phyloP scores from a whole-genome alignment of 2,113 vertebrate genomes.

The Hassar affinis region DNA sequence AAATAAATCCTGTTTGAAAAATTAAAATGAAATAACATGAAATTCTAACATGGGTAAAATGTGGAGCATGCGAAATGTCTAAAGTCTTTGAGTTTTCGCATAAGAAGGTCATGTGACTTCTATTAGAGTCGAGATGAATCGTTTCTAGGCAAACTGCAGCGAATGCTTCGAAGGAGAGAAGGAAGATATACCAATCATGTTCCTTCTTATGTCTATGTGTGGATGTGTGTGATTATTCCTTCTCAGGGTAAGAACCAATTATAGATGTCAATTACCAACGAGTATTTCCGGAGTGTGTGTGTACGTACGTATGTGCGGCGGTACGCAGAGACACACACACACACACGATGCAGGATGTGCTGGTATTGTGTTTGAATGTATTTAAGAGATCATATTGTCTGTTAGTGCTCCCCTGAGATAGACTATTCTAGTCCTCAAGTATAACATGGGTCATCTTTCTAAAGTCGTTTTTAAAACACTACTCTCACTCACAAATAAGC shows the following conservation, averaged over 20 bases:
- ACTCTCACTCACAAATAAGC: neutral
- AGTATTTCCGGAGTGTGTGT: neutral
- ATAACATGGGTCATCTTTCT: conserved; percentile 25
- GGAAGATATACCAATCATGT: no score
- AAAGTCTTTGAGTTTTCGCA: neutral
- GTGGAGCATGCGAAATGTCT: no score
- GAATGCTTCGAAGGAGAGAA: neutral
- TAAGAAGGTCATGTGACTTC: neutral
- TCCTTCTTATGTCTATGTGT: neutral
- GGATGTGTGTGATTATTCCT: neutral
- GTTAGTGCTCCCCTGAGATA: conserved; percentile 10
- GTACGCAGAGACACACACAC: neutral
- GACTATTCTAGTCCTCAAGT: conserved; percentile 24
- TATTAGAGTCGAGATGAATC: neutral
- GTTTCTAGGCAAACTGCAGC: neutral
- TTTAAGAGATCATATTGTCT: conserved; percentile 19
- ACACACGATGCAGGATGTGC: conserved; percentile 3
- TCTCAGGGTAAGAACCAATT: neutral
- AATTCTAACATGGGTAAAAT: neutral
- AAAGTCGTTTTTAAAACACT: neutral
- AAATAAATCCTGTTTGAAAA: neutral
- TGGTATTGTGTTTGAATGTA: conserved; percentile 8
- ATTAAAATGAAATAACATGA: neutral
- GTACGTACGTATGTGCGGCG: neutral
- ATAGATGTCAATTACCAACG: no score